Base-by-base conservation (phyloP, 1,140 invertebrate genomes). In the Calephelis virginiensis region DNA sequence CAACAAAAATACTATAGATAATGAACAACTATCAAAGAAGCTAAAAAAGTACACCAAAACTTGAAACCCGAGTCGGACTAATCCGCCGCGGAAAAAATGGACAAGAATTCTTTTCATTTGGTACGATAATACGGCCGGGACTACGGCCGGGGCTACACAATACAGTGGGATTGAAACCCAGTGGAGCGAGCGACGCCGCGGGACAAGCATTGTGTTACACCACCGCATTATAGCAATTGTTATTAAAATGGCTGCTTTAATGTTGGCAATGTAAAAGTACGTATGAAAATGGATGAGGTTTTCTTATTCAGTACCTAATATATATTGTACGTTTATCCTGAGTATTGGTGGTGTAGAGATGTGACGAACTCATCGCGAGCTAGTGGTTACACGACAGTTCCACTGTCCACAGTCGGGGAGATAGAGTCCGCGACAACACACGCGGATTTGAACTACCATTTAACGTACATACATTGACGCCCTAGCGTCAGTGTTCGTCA, bases 81-180 rank as follows among this genome's bases (percentile, higher is more conserved):
- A 81, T 84, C 75, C 73, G 66, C 64, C 69, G 63, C 69, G 70
- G 53, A 68, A 74, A 71, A 80, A 81, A 84, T 76, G 68, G 71
- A 69, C 70, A 77, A 81, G 76, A 76, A 77, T 81, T 81, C 77
- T 84, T 84, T 80, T 86, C 82, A 85, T 85, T 85, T 81, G 75
- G 74, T 79, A 83, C 76, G 80, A 80, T 85, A 77, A 80, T 76
- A 67, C 68, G 62, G 43, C 11, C 47, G 40, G 70, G 70, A 75
- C 63, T 71, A 67, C 68, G 62, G 43, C 11, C 47, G 40, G 70
- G 70, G 74, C 63, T 71, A 72, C 71, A 78, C 75, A 83, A 83
- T 78, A 74, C 72, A 73, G 76, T 72, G 69, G 74, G 80, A 85
- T 88, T 88, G 83, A 88, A 86, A 82, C 8, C 61, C 85, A 88